Base-by-base conservation (phyloP, 2,888 invertebrate genomes). In the Eupithecia dodoneata region DNA sequence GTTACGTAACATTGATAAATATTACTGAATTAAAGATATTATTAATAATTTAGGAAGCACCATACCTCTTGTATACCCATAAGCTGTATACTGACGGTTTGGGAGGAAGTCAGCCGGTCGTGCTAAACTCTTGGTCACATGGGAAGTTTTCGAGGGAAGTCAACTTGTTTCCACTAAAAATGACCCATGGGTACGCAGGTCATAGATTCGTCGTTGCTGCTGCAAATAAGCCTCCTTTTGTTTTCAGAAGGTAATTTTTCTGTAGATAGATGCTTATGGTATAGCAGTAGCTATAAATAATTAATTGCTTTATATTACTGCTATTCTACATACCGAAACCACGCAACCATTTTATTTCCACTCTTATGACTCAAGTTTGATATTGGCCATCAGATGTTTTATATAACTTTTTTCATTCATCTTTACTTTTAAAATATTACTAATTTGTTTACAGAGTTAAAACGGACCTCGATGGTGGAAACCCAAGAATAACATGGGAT, bases 11-110 rank as follows among this genome's bases (percentile, higher is more conserved):
- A n/a, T n/a, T n/a, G n/a, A n/a, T 55, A 15, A 55, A 55, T 4
- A n/a, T n/a, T 55, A 30, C 30, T 30, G 30, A 30, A 30, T 30
- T 41, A 6, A 65, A 65, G 3, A 41, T 3, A 9, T 15, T 49
- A 42, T 73, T 73, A 30, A 59, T 75, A 6, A 80, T 85, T 86
- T 82, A 97, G 96, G 97, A 97, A 91, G 93, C 96, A 0, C 96
- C 97, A 15, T 97, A 96, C 87, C 96, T 97, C 82, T 89, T 98
- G 72, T 97, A 97, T 86, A 97, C 97, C 0, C 97, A 98, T 87
- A 96, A 96, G 81, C 89, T 98, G 65, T 97, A 96, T 86, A 95
- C 96, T 0, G 97, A 97, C 88, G 97, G 97, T 3, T 91, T 97
- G 83, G 97, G 97, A 45, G 96, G 97, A 0, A 97, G 97, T 86